Conservation (phyloP, 2,888 invertebrate genomes). For the Fragum sueziense region DNA sequence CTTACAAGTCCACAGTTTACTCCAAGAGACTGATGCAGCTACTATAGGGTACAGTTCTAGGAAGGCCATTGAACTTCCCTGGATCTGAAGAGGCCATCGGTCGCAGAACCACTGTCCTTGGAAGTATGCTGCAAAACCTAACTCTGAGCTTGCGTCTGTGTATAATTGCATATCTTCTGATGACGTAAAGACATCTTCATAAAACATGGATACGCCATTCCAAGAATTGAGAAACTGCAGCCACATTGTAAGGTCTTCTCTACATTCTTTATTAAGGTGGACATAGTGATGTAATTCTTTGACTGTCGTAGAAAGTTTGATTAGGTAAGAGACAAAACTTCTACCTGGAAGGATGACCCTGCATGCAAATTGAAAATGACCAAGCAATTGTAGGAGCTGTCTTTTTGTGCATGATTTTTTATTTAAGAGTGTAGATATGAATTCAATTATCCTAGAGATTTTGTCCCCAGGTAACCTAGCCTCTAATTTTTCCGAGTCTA, state of each 20-base stretch:
- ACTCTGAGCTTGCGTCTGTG: conserved; percentile 32
- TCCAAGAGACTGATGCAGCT: conserved; percentile 43
- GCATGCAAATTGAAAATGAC: conserved; percentile 43
- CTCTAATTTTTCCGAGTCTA: conserved; percentile 52
- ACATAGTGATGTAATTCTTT: conserved; percentile 26
- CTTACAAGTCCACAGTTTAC: conserved; percentile 24
- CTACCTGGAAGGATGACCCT: conserved; percentile 38
- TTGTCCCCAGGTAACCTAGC: conserved; percentile 45
- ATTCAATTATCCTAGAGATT: conserved; percentile 24
- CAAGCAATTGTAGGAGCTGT: too few relatives aligned
- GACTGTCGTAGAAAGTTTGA: conserved; percentile 25
- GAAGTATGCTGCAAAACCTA: conserved; percentile 41
- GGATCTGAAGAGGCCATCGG: conserved; percentile 20
- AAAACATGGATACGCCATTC: conserved; percentile 32
- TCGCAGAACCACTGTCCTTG: conserved; percentile 38
- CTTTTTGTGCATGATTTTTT: conserved; percentile 1
- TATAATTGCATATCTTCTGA: conserved; percentile 18
- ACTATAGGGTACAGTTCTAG: conserved; percentile 48
- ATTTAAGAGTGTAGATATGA: conserved; percentile 7
- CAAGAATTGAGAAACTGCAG: conserved; percentile 12
- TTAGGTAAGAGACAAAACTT: conserved; percentile 36
- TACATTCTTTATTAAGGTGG: conserved; percentile 13
- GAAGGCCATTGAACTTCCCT: conserved; percentile 36
- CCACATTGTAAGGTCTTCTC: conserved; percentile 38
- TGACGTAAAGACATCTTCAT: not conserved